Base-by-base conservation (phyloP, 2,888 invertebrate genomes). In the Agriopis marginaria region DNA sequence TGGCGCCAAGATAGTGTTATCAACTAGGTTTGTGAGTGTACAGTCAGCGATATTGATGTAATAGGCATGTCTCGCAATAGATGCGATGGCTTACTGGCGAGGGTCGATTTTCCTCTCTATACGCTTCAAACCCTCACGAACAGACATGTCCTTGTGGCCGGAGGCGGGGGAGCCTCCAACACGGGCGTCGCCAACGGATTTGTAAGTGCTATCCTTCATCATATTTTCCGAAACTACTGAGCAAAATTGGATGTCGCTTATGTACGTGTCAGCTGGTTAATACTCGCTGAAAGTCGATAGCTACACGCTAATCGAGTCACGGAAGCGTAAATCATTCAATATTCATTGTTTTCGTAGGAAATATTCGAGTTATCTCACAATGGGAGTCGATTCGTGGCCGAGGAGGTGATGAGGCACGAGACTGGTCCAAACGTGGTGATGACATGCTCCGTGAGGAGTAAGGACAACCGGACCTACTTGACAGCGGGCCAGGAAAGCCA, bases 141-240 rank as follows among this genome's bases (percentile, higher is more conserved):
- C 90, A 96, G 98, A 77, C 99, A 99, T 94, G 97, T 99, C 81
- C 94, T 99, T 72, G 98, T 99, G 59, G 99, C 98, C 74, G 99
- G 99, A 65, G 99, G 99, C 65, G 99, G 99, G 71, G 99, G 99
- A 68, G 97, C 98, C 49, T 97, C 99, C 14, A 99, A 99, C 90
- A 99, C 99, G 56, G 99, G 99, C 65, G 98, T 99, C 66, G 97
- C 97, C 49, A 99, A 99, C 95, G 98, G 98, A 88, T 98, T 99
- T 94, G 99, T 98, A 94, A 97, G 98, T 96, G 79, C 56, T 68
- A 65, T 59, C 14, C 39, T 66, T 70, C 68, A 69, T 69, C 9
- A 7, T 58, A 10, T 32, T 58, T 49, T 53, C 66, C 60, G 59
- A 68, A 60, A 71, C 68, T 59, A 66, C 65, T 63, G n/a, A 4